Base-by-base conservation (phyloP, 2,888 invertebrate genomes). In the Eustalomyia histrio region DNA sequence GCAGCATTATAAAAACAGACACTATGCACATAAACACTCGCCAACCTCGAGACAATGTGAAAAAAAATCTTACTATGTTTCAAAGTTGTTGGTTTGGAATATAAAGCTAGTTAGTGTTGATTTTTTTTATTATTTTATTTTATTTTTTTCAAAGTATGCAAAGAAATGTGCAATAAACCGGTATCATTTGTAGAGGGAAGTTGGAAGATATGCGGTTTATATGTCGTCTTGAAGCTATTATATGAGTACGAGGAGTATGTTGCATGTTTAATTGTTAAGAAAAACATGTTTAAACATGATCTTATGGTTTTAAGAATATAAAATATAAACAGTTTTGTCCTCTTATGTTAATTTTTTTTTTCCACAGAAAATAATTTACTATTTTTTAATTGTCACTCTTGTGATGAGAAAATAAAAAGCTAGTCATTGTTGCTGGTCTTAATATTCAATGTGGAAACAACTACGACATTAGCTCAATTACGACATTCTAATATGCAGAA, bases 91-190 rank as follows among this genome's bases (percentile, higher is more conserved):
- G 16, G 8, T n/a, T 57, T 58, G 16, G 39, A 39, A 39, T 39
- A 39, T 39, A 39, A 39, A 39, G 10, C 39, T 12, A 39, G 39
- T 39, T 39, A 39, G 39, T 39, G 10, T 39, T 39, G 14, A 12
- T 8, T 39, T 39, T 39, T 39, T 39, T 39, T n/a, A n/a, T n/a
- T n/a, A n/a, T n/a, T n/a, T n/a, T n/a, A n/a, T n/a, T n/a, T n/a
- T n/a, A n/a, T 39, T 39, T 39, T 39, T 29, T 1, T 12, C 10
- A 14, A 39, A 39, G 39, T 61, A 50, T 53, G 53, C 21, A 50
- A 39, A 43, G 75, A 80, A 72, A 76, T 74, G 33, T 57, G 12
- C 65, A 55, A 72, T 17, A 75, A 80, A 76, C 80, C 80, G 75
- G 75, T 80, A 76, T 63, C 61, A 76, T 61, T 67, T 71, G 57